These are phyloP conservation scores for Drosophila parabipectinata DNA, from an alignment of 1,140 invertebrate species.

Conservation along the genomic window DNA sequence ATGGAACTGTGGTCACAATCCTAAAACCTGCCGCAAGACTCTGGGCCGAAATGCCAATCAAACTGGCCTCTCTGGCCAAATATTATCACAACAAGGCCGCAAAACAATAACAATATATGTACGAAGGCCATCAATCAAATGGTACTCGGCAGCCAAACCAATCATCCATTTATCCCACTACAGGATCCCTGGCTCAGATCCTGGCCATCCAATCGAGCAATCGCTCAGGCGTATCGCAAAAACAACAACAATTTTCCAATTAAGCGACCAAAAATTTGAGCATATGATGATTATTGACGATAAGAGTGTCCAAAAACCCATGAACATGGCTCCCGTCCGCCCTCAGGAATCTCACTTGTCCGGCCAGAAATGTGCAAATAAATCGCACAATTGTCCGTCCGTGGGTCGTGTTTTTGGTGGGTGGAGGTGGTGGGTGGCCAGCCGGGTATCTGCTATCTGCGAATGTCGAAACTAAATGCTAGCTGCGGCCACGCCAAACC, in stretches of 20 bases:
- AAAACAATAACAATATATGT: constrained; percentile 49
- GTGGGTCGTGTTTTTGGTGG: background rate
- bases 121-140: constrained; percentile 60
- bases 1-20: background rate
- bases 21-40: constrained; percentile 11
- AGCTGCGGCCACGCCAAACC: constrained; percentile 68
- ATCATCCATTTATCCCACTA: constrained; percentile 56
- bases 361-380: constrained; percentile 72
- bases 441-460: constrained; percentile 22
- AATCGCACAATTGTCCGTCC: constrained; percentile 71
- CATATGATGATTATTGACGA: constrained; percentile 83
- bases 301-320: constrained; percentile 46
- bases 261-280: constrained; percentile 82
- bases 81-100: constrained; percentile 71
- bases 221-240: constrained; percentile 70
- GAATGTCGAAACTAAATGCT: constrained; percentile 74
- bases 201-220: constrained; percentile 52
- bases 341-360: constrained; percentile 45
- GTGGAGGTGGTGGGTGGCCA: background rate
- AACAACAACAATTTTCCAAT: constrained; percentile 81
- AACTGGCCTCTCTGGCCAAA: constrained; percentile 47
- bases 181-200: constrained; percentile 29
- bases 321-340: constrained; percentile 7
- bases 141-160: constrained; percentile 48
- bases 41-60: constrained; percentile 57